Evolutionary conservation across 1,140 invertebrate genomes (phyloP).

Genomic region (Brachionus sp.): DNA sequence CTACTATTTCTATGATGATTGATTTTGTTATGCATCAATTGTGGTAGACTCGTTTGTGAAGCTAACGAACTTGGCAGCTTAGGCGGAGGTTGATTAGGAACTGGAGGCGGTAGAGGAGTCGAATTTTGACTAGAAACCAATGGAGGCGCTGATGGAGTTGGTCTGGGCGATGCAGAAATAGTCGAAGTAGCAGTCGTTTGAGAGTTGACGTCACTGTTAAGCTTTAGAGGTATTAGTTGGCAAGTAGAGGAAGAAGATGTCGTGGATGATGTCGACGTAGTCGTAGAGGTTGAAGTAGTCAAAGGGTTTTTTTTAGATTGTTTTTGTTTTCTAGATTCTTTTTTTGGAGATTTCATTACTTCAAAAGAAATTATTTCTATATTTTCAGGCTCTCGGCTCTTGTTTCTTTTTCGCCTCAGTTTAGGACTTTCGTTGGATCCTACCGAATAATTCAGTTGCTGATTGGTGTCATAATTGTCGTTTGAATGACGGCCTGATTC

Average conservation of each 20-base stretch:
- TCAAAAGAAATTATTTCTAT: conserved; percentile 33
- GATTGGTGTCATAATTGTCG: not conserved
- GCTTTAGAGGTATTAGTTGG: conserved; percentile 13
- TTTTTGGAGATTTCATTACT: conserved; percentile 15
- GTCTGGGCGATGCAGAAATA: not conserved
- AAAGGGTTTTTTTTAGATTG: not conserved
- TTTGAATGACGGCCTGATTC: conserved; percentile 18
- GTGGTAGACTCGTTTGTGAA: conserved; percentile 1
- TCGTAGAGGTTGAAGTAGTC: not conserved
- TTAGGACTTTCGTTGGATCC: not conserved
- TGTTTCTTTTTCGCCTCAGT: not conserved
- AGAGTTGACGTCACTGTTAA: conserved; percentile 1
- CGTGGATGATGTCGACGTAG: not conserved
- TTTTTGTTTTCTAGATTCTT: not conserved
- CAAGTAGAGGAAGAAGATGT: conserved; percentile 13
- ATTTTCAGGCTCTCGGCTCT: not conserved
- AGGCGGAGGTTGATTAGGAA: conserved; percentile 33
- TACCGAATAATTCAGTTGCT: not conserved
- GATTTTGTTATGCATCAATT: conserved; percentile 22
- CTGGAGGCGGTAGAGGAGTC: not conserved
- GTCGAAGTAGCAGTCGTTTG: not conserved
- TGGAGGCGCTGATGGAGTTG: conserved; percentile 9
- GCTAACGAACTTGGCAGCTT: not conserved
- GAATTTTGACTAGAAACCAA: not conserved
- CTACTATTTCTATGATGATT: conserved; percentile 32